phyloP scores from a whole-genome alignment of 2,113 vertebrate species.

The Anolis sagrei region DNA sequence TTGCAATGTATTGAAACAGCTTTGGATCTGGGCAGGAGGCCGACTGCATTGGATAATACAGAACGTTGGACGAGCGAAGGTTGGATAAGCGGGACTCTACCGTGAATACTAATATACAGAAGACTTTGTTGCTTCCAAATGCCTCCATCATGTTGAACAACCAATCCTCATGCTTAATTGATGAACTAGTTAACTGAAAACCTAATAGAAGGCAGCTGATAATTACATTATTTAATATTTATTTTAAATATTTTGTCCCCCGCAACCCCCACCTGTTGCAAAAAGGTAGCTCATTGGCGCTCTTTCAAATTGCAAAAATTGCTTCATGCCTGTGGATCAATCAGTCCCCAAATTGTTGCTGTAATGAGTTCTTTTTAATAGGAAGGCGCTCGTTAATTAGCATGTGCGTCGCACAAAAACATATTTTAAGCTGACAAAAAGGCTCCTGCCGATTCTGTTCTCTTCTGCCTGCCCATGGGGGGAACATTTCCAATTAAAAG shows the following conservation, averaged over 20 bases:
- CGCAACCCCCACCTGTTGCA: too few relatives aligned
- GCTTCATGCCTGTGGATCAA: conserved; percentile 68
- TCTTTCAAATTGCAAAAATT: conserved; percentile 62
- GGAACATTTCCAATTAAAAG: conserved; percentile 66
- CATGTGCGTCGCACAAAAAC: conserved; percentile 67
- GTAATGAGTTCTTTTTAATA: conserved; percentile 76
- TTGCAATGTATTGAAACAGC: too few relatives aligned
- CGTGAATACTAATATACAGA: neutral
- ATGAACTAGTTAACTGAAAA: conserved; percentile 17
- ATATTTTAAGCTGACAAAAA: conserved; percentile 67
- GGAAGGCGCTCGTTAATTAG: conserved; percentile 71
- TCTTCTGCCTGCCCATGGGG: conserved; percentile 64
- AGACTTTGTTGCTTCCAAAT: neutral
- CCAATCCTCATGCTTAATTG: neutral
- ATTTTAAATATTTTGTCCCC: conserved; percentile 51
- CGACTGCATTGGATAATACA: too few relatives aligned
- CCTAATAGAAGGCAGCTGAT: conserved; percentile 44
- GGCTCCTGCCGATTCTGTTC: conserved; percentile 68
- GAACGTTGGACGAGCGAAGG: too few relatives aligned
- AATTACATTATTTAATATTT: conserved; percentile 47
- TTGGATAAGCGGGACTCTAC: too few relatives aligned
- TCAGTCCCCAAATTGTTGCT: conserved; percentile 66
- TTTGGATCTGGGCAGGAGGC: too few relatives aligned
- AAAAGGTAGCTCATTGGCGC: conserved; percentile 52
- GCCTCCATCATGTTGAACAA: conserved; percentile 6